Evolutionary conservation across 2,888 invertebrate species (phyloP), one percentile per base, ranked within the genome.

Genomic region (Apodemia hepburni): DNA sequence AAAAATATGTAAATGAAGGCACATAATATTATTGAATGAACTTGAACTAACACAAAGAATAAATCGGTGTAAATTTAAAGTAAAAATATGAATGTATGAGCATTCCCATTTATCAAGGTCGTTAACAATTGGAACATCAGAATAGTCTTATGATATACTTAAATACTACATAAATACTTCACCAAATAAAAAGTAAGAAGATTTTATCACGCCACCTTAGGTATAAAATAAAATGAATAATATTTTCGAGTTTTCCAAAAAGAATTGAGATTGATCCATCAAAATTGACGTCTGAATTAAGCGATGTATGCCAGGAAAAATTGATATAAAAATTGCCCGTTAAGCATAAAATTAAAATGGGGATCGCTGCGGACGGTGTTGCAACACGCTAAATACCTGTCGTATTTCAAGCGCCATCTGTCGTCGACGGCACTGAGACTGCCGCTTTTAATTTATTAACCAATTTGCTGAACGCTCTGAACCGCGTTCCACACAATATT

Each of bases 301-400:
- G 81, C 81, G 75, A 77, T 82, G 79, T 81, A 81, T 81, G 78
- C 77, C 75, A 78, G 75, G 75, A 79, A 79, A 87, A 87, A 88
- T 87, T 87, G 87, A 85, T 87, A 88, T 82, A 88, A 87, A 87
- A 88, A 86, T 87, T 86, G 87, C 85, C 81, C 84, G 82, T 86
- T 87, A 87, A 87, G 85, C 87, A 89, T 86, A 85, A 88, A 89
- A 89, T 89, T 89, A 89, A 89, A 88, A 84, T 79, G 80, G 76
- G 81, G 78, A 82, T 85, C 84, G 84, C 72, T 58, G 49, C 47
- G 79, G 81, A 82, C 85, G 84, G 81, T 88, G 85, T 86, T 87
- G 88, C 88, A 87, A 87, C 88, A 87, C 80, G 85, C 87, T 89
- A 89, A 89, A 88, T 89, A 89, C 89, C 89, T 89, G 89, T 88